phyloP scores from a whole-genome alignment of 2,113 vertebrate species.

The Neolamprologus cancellatus region DNA sequence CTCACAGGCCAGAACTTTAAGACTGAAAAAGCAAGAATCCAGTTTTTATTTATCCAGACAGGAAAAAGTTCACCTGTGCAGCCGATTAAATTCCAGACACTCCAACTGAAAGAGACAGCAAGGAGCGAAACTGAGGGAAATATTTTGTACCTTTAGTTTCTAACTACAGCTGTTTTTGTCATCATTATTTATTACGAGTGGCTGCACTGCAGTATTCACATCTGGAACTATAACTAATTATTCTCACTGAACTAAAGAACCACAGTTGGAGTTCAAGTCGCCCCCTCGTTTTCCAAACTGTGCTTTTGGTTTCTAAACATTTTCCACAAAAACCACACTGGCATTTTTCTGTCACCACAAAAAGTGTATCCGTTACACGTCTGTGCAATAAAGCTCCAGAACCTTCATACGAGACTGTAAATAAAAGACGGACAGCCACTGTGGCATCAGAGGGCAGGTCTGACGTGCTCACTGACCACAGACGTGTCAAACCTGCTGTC shows the following conservation, averaged over 20 bases:
- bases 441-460: neutral
- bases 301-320: neutral
- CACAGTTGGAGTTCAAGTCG: neutral
- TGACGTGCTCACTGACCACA: accelerated
- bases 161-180: neutral
- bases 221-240: neutral
- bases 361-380: neutral
- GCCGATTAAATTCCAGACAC: neutral
- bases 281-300: neutral
- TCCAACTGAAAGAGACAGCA: neutral
- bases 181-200: neutral
- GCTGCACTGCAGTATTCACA: neutral
- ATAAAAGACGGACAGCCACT: neutral
- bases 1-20: neutral
- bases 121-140: accelerated
- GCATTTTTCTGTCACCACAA: neutral
- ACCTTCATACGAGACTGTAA: neutral
- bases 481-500: neutral
- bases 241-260: neutral
- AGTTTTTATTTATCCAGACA: neutral
- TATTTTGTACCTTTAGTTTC: neutral
- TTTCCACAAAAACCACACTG: neutral
- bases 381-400: accelerated
- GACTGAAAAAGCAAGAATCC: neutral
- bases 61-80: neutral